These are phyloP conservation scores for Geotrypetes seraphini DNA, from an alignment of 2,797 vertebrate species.

Conservation along the genomic window DNA sequence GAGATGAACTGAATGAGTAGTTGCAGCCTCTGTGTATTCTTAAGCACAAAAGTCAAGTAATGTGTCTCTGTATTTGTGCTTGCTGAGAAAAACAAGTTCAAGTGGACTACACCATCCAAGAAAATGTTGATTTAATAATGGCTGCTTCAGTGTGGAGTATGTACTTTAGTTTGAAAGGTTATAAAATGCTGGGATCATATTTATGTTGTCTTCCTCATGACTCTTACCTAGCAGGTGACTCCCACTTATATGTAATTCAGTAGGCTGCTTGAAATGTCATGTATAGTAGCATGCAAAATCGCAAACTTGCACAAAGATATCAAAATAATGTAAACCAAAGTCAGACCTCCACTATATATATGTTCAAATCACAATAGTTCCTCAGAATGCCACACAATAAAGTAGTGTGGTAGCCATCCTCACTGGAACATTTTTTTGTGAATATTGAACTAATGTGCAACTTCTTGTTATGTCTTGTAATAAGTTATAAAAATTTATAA, in stretches of 20 bases:
- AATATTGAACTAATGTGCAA: no score
- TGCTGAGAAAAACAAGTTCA: neutral
- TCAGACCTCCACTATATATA: no score
- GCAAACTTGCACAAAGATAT: no score
- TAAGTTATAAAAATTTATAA: no score
- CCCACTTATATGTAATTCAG: conserved; percentile 2
- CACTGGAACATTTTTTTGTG: no score
- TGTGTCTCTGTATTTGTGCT: neutral
- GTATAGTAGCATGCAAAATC: neutral
- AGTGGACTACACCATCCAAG: neutral
- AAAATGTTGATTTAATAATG: neutral
- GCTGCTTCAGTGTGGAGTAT: neutral
- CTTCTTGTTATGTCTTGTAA: no score
- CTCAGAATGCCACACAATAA: no score
- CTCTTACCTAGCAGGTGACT: neutral
- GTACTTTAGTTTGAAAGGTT: neutral
- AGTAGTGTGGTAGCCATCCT: no score
- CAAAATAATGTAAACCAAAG: no score
- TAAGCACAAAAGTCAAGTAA: neutral
- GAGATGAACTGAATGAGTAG: neutral
- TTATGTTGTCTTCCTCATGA: neutral
- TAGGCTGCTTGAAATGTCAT: conserved; percentile 3
- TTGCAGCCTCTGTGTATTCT: neutral
- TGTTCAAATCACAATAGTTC: no score
- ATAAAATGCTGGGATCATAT: conserved; percentile 5